Percentiles rank a stretch among this genome's conserved stretches.
These are phyloP conservation scores for Calycopis cecrops DNA, from an alignment of 1,140 invertebrate genomes.

Conservation along the genomic window DNA sequence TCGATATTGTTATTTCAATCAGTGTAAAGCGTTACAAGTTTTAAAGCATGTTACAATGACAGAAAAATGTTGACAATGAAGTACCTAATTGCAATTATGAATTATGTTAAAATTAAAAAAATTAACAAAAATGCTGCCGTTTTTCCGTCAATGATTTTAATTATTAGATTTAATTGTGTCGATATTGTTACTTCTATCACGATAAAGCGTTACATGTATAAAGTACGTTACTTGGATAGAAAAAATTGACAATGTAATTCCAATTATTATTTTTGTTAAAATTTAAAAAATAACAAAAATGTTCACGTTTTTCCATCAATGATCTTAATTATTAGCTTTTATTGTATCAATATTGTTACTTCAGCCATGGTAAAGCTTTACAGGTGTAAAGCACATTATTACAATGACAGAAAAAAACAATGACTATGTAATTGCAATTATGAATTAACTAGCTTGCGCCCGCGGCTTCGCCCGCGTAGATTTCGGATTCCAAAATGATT, in stretches of 20 bases:
- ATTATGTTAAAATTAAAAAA: conserved; percentile 10
- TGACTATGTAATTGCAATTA: conserved; percentile 17
- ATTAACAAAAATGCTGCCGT: conserved; percentile 11
- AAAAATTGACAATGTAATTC: conserved; percentile 2
- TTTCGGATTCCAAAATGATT: conserved; percentile 9
- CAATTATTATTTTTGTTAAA: conserved; percentile 20
- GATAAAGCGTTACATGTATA: no score
- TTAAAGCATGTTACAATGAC: conserved; percentile 18
- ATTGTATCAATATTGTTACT: no score
- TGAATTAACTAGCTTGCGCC: no score
- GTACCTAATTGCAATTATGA: conserved; percentile 21
- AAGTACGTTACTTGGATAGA: conserved; percentile 11
- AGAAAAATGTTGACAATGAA: not conserved
- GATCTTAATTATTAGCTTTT: not conserved
- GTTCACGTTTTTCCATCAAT: not conserved
- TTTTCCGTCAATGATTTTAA: not conserved
- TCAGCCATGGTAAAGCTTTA: no score
- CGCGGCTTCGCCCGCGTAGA: no score
- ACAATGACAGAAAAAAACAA: conserved; percentile 16
- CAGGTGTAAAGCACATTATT: no score
- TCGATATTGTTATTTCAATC: no score
- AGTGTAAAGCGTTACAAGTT: no score
- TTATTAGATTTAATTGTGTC: not conserved
- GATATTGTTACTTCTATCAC: no score
- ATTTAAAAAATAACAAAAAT: conserved; percentile 14